Percentiles rank a stretch among this genome's conserved stretches.
Conservation (phyloP, 2,888 invertebrate species). For the Scrobipalpa costella region DNA sequence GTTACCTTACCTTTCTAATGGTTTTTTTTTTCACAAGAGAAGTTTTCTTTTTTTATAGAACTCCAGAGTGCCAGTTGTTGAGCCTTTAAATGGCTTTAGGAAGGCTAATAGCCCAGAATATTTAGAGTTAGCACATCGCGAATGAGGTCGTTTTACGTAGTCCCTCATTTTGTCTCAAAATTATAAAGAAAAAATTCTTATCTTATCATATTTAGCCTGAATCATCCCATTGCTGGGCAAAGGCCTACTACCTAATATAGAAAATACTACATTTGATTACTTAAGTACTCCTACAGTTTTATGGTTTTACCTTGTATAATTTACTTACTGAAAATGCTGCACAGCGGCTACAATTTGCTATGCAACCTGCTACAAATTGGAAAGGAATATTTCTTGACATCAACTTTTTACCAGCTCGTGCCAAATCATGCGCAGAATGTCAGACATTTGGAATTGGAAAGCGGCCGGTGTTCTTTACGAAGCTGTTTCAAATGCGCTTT, state of each 20-base stretch:
- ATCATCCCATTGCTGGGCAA: too few species aligned
- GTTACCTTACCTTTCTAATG: constrained; percentile 10
- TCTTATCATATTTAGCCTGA: too few species aligned
- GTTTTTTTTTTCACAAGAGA: neutral
- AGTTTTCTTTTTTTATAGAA: neutral
- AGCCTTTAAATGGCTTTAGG: constrained; percentile 4
- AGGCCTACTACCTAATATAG: too few species aligned
- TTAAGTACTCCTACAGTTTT: too few species aligned
- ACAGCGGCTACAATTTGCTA: neutral
- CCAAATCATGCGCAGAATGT: constrained; percentile 16
- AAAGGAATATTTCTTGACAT: neutral
- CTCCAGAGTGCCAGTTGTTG: neutral
- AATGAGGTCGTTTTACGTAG: too few species aligned
- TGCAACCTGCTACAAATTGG: constrained; percentile 2
- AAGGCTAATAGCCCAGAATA: neutral
- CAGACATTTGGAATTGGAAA: constrained; percentile 17
- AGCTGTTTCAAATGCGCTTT: constrained; percentile 5
- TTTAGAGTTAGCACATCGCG: neutral
- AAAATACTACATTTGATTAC: too few species aligned
- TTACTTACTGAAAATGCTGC: neutral
- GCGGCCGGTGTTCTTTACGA: constrained; percentile 1
- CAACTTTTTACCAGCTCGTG: neutral
- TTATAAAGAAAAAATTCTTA: too few species aligned
- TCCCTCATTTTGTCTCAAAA: too few species aligned
- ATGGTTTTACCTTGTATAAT: neutral